phyloP scores from a whole-genome alignment of 2,113 vertebrate species.

The Lamprologus callipterus region DNA sequence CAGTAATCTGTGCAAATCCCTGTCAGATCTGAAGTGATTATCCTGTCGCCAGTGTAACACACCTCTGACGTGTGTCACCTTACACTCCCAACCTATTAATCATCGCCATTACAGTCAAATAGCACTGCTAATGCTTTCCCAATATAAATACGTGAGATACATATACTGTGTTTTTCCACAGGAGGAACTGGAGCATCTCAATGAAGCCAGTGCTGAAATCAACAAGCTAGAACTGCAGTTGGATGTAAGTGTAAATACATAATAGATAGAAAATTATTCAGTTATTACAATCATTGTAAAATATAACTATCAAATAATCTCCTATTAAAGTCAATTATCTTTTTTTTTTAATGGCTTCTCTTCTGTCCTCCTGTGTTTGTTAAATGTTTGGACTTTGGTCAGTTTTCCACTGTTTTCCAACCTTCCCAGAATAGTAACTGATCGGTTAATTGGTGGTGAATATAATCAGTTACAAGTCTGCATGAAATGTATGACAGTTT shows the following conservation, averaged over 20 bases:
- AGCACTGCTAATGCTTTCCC: fast-evolving
- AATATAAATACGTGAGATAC: neutral
- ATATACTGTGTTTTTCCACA: constrained; percentile 22
- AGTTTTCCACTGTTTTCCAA: neutral
- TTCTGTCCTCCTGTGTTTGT: neutral
- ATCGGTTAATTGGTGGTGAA: neutral
- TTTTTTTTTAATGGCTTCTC: neutral
- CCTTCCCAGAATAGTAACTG: neutral
- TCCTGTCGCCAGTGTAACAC: neutral
- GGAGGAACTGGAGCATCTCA: constrained; percentile 90
- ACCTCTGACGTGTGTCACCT: neutral
- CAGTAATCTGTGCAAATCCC: neutral
- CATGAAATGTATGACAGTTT: neutral
- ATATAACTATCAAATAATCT: neutral
- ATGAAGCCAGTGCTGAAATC: constrained; percentile 91
- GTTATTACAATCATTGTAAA: neutral
- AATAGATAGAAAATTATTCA: neutral
- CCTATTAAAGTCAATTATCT: neutral
- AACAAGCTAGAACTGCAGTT: constrained; percentile 86
- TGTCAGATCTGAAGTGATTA: neutral
- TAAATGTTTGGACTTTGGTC: neutral
- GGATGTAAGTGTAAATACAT: constrained; percentile 72
- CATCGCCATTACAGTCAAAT: neutral
- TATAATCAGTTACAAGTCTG: neutral
- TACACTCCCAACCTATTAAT: neutral